Base-by-base conservation (phyloP, 2,797 vertebrate species). In the Valencia hispanica region DNA sequence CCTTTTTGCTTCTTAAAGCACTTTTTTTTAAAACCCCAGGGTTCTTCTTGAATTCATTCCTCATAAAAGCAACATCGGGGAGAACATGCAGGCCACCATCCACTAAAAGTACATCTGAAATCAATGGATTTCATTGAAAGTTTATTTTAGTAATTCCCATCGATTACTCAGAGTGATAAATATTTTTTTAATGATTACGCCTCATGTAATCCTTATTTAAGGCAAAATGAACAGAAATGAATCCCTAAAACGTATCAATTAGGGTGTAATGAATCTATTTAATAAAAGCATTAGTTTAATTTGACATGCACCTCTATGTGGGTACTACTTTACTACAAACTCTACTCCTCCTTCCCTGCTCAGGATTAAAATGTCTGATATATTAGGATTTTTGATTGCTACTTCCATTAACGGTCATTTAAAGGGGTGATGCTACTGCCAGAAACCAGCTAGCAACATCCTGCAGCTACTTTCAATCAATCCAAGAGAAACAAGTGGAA, bases 401-500 rank as follows among this genome's bases (percentile, higher is more conserved):
- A 20, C 8, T 8, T 36, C 32, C 14, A 32, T 18, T 59, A 30
- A 12, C 30, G 30, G 30, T 61, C 10, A 9, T 61, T 34, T 18
- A 18, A 61, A 34, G 30, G 32, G 57, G 57, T 32, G 57, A 61
- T 9, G 57, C 55, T 59, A 18, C 61, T 36, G 61, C 61, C 20
- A 41, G 9, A 66, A 14, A 41, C 36, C 12, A 68, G 25, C 39
- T 8, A 27, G 65, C 39, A 1, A 43, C 0, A 27, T 43, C 65
- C 39, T 25, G 15, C 32, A 9, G 32, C 30, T 61, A 61, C 32
- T 61, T 34, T 39, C 61, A 36, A 3, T 39, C 34, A 25, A 63
- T 63, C 61, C 34, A 65, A 65, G 34, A 65, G 32, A 65, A 39
- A 39, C 61, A 65, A 65, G 61, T 25, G 61, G 61, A 34, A 53